Conservation (phyloP, 2,113 vertebrate genomes). For the Maccullochella peelii region DNA sequence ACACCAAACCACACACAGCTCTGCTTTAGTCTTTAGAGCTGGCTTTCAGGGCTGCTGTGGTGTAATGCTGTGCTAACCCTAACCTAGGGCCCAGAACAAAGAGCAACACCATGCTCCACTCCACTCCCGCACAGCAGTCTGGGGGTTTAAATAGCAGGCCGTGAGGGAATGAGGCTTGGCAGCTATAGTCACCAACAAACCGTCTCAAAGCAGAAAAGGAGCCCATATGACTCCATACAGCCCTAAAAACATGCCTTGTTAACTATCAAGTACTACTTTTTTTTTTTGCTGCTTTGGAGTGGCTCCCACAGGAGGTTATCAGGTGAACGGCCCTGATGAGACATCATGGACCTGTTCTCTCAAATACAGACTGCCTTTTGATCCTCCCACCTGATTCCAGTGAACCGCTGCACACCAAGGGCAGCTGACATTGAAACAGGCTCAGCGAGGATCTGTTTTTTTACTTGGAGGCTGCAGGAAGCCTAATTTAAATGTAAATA, state of each 20-base stretch:
- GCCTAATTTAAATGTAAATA: constrained; percentile 55
- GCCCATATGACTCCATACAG: constrained; percentile 47
- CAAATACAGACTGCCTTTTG: constrained; percentile 73
- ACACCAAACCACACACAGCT: constrained; percentile 78
- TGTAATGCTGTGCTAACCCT: constrained; percentile 66
- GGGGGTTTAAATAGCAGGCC: constrained; percentile 77
- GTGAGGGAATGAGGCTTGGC: constrained; percentile 65
- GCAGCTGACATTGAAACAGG: constrained; percentile 56
- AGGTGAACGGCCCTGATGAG: constrained; percentile 70
- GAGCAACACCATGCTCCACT: constrained; percentile 61
- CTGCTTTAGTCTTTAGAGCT: constrained; percentile 73
- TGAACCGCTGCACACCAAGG: constrained; percentile 51
- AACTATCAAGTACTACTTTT: constrained; percentile 42
- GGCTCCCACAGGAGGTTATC: constrained; percentile 67
- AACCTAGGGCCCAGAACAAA: constrained; percentile 72
- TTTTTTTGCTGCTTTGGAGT: constrained; percentile 46
- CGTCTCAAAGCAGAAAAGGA: constrained; percentile 46
- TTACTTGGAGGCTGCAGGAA: constrained; percentile 46
- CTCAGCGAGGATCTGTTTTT: constrained; percentile 31
- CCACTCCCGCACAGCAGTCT: constrained; percentile 59
- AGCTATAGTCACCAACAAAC: constrained; percentile 52
- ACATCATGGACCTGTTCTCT: constrained; percentile 58
- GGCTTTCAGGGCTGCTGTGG: constrained; percentile 56
- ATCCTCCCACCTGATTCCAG: constrained; percentile 70
- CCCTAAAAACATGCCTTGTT: constrained; percentile 45